A percentile compares a stretch with the other conserved stretches of the same genome.
Conservation (phyloP, 2,113 vertebrate species). For the Megalops atlanticus region DNA sequence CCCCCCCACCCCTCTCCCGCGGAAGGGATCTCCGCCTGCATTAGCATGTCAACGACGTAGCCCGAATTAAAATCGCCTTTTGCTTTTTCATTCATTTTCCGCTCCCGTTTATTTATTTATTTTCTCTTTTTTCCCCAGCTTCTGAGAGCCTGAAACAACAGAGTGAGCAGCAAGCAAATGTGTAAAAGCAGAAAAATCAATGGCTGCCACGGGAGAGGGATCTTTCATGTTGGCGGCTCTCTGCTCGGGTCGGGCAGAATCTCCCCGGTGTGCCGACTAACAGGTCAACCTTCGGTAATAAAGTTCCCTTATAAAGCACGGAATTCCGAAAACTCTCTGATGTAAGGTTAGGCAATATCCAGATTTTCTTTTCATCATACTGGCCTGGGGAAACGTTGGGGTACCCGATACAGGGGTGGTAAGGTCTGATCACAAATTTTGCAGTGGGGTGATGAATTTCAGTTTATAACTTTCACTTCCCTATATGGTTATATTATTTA, state of each 20-base stretch:
- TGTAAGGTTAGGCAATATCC: neutral
- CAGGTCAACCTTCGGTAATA: conserved; percentile 14
- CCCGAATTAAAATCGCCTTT: neutral
- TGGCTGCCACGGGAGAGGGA: neutral
- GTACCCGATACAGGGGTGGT: too few species aligned
- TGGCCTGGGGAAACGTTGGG: too few species aligned
- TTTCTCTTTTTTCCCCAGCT: neutral
- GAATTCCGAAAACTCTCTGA: neutral
- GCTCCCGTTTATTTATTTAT: too few species aligned
- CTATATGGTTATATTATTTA: too few species aligned
- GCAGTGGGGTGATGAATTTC: too few species aligned
- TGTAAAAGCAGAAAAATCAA: neutral
- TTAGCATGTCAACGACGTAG: neutral
- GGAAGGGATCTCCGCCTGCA: neutral
- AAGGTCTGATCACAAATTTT: too few species aligned
- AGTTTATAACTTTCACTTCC: too few species aligned
- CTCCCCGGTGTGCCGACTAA: conserved; percentile 1
- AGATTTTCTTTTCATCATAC: too few species aligned
- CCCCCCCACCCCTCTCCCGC: neutral
- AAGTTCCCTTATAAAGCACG: neutral
- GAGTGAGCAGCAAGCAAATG: neutral
- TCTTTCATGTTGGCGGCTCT: neutral
- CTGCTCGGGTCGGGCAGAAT: neutral
- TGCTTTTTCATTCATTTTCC: neutral
- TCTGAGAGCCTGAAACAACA: neutral